Percentiles rank a stretch among this genome's conserved stretches.
These are phyloP conservation scores for Microchirus variegatus DNA, from an alignment of 2,797 vertebrate genomes.

Conservation along the genomic window DNA sequence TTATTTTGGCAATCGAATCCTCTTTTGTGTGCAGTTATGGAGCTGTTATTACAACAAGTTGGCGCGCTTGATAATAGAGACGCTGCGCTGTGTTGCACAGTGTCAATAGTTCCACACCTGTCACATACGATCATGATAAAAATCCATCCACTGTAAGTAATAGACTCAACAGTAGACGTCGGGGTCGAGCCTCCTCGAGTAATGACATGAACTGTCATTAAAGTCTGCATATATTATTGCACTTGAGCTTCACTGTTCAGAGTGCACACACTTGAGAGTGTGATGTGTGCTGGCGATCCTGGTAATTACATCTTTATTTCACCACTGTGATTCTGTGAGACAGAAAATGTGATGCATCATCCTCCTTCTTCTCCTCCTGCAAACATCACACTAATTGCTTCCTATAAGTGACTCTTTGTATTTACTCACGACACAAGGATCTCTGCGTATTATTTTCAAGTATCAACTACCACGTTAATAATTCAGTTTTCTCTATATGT, in stretches of 20 bases:
- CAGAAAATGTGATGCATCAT: conserved; percentile 58
- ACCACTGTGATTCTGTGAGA: conserved; percentile 44
- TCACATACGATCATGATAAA: conserved; percentile 5
- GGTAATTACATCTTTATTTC: conserved; percentile 56
- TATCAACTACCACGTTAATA: conserved; percentile 16
- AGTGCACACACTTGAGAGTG: conserved; percentile 19
- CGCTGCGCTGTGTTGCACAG: conserved; percentile 66
- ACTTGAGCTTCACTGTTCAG: conserved; percentile 27
- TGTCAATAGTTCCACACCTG: conserved; percentile 26
- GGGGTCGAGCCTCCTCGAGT: conserved; percentile 34
- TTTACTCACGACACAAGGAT: conserved; percentile 34
- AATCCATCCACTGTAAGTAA: conserved; percentile 38
- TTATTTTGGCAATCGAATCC: no score
- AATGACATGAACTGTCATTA: conserved; percentile 50
- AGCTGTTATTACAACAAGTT: no score
- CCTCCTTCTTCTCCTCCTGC: conserved; percentile 18
- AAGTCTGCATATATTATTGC: conserved; percentile 40
- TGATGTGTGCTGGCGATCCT: conserved; percentile 36
- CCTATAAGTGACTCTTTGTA: conserved; percentile 38
- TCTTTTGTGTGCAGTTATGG: no score
- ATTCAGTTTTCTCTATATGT: conserved; percentile 30
- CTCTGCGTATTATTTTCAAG: conserved; percentile 23
- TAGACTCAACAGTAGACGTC: conserved; percentile 27
- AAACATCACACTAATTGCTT: conserved; percentile 54
- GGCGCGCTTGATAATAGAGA: background rate